Evolutionary conservation across 2,888 invertebrate species (phyloP).

Genomic region (Chydorus sphaericus): DNA sequence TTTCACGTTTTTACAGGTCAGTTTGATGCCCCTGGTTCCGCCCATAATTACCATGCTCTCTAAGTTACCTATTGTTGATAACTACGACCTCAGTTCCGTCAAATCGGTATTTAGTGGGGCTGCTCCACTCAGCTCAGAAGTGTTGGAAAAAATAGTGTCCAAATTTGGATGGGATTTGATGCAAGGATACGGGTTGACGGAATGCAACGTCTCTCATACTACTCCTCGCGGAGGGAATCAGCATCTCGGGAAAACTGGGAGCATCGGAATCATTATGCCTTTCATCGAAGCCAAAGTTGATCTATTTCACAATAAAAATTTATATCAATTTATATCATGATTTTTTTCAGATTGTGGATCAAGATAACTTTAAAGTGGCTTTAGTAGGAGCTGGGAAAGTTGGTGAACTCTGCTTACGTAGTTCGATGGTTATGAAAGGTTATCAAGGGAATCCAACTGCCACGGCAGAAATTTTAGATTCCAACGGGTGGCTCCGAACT

Average conservation of each 20-base stretch:
- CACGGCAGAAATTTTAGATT: constrained; percentile 46
- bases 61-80: constrained; percentile 58
- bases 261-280: background rate
- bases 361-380: constrained; percentile 39
- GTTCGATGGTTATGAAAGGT: constrained; percentile 66
- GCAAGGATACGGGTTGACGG: constrained; percentile 69
- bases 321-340: background rate
- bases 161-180: constrained; percentile 30
- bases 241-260: constrained; percentile 38
- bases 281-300: constrained; percentile 7
- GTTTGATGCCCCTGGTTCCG: constrained; percentile 57
- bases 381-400: constrained; percentile 36
- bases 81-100: constrained; percentile 58
- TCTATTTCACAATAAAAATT: background rate
- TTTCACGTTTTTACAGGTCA: constrained; percentile 34
- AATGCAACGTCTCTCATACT: constrained; percentile 47
- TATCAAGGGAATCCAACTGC: constrained; percentile 53
- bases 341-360: constrained; percentile 35
- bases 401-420: constrained; percentile 75
- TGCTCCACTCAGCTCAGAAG: constrained; percentile 60
- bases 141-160: constrained; percentile 43
- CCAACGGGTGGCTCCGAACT: constrained; percentile 58
- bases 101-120: constrained; percentile 60
- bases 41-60: constrained; percentile 69
- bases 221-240: constrained; percentile 31